Evolutionary conservation across 2,888 invertebrate genomes (phyloP).

Genomic region (Clanis bilineata): DNA sequence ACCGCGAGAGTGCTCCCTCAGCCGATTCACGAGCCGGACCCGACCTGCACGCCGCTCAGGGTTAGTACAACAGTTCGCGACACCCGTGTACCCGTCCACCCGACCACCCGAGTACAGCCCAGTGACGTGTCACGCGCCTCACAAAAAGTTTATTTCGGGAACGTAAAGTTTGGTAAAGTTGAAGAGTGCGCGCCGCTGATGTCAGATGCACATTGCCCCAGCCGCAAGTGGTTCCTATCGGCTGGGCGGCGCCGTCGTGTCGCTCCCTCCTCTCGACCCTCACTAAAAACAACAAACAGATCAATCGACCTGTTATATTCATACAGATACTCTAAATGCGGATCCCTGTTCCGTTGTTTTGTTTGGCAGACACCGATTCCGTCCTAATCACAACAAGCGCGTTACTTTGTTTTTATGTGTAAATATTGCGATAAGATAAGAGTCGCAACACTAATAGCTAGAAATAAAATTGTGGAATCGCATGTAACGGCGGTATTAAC

Average conservation of each 20-base stretch:
- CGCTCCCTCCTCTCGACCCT: slow-evolving; percentile 68
- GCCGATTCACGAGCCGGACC: slow-evolving; percentile 71
- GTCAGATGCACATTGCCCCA: slow-evolving; percentile 71
- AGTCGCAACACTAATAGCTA: slow-evolving; percentile 66
- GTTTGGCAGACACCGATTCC: slow-evolving; percentile 43
- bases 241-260: slow-evolving; percentile 72
- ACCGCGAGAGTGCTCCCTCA: slow-evolving; percentile 78
- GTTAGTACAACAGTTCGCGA: slow-evolving; percentile 64
- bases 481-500: slow-evolving; percentile 78
- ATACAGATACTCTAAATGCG: slow-evolving; percentile 55
- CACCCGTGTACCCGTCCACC: slow-evolving; percentile 38
- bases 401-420: slow-evolving; percentile 69
- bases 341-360: slow-evolving; percentile 46
- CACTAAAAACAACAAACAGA: slow-evolving; percentile 79
- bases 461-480: slow-evolving; percentile 78
- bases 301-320: slow-evolving; percentile 71
- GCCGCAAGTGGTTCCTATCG: slow-evolving; percentile 72
- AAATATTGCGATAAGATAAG: slow-evolving; percentile 75
- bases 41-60: slow-evolving; percentile 75
- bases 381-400: slow-evolving; percentile 51
- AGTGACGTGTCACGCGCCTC: slow-evolving; percentile 59
- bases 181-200: slow-evolving; percentile 66
- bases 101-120: slow-evolving; percentile 37
- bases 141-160: slow-evolving; percentile 73
- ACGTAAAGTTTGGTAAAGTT: slow-evolving; percentile 72